A percentile compares a stretch with the other conserved stretches of the same genome.
Evolutionary conservation across 2,797 vertebrate species (phyloP).

Genomic region (Microctenopoma stevenorrisi): DNA sequence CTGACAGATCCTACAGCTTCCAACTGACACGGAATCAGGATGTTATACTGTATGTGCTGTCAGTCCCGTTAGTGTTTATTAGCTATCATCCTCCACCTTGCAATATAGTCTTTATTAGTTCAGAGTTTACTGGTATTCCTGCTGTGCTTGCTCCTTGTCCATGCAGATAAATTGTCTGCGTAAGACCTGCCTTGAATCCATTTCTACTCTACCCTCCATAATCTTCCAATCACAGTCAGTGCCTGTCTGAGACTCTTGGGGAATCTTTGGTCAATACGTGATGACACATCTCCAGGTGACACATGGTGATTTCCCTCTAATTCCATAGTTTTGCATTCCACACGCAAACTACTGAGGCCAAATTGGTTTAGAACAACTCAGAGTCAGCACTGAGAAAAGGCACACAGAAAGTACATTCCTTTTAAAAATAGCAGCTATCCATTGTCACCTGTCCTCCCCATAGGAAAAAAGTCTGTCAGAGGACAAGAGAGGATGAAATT

Average conservation of each 20-base stretch:
- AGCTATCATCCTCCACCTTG: slow-evolving; percentile 10
- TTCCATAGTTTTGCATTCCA: slow-evolving; percentile 19
- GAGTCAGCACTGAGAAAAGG: slow-evolving; percentile 25
- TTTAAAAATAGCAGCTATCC: slow-evolving; percentile 55
- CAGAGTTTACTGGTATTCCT: slow-evolving; percentile 25
- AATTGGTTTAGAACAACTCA: slow-evolving; percentile 5
- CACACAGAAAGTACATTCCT: slow-evolving; percentile 31
- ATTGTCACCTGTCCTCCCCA: slow-evolving; percentile 59
- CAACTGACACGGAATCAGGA: neutral
- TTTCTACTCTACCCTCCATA: slow-evolving; percentile 18
- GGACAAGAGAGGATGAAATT: slow-evolving; percentile 58
- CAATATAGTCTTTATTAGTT: slow-evolving; percentile 43
- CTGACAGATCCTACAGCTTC: slow-evolving; percentile 30
- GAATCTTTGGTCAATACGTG: slow-evolving; percentile 70
- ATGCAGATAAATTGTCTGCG: slow-evolving; percentile 35
- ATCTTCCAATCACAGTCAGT: slow-evolving; percentile 36
- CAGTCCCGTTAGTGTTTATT: slow-evolving; percentile 14
- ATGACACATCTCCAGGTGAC: slow-evolving; percentile 53
- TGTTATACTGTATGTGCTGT: neutral
- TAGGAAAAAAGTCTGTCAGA: slow-evolving; percentile 62
- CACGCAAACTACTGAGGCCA: slow-evolving; percentile 23
- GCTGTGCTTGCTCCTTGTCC: slow-evolving; percentile 36
- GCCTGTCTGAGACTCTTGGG: slow-evolving; percentile 39
- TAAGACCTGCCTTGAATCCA: slow-evolving; percentile 49
- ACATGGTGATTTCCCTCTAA: slow-evolving; percentile 46